These are phyloP conservation scores for Zaprionus camerounensis DNA, from an alignment of 1,140 invertebrate species.

Conservation along the genomic window DNA sequence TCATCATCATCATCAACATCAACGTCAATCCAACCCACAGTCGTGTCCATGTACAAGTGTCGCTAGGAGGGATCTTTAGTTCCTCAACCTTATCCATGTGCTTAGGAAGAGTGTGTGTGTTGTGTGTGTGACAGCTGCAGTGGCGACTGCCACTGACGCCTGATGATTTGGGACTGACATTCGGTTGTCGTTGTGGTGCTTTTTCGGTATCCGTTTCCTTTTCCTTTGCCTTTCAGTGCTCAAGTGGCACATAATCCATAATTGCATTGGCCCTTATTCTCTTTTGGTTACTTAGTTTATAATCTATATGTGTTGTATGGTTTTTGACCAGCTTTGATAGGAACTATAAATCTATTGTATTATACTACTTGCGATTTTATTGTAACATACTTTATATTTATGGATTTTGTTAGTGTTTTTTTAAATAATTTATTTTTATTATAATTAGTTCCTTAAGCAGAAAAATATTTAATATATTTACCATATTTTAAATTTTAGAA, in stretches of 20 bases:
- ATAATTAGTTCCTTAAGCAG: too few species aligned
- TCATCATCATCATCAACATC: too few species aligned
- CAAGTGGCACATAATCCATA: constrained; percentile 19
- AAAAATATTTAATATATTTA: too few species aligned
- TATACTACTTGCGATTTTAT: too few species aligned
- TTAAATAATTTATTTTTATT: too few species aligned
- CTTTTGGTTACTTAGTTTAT: background rate
- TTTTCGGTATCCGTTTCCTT: constrained; percentile 18
- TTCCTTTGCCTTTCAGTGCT: constrained; percentile 4
- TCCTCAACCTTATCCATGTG: background rate
- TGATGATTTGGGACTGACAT: constrained; percentile 58
- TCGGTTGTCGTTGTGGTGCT: constrained; percentile 29
- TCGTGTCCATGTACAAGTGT: constrained; percentile 43
- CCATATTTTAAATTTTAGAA: too few species aligned
- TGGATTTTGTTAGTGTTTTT: too few species aligned
- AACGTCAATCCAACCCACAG: constrained; percentile 40
- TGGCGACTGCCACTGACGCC: constrained; percentile 43
- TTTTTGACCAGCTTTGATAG: too few species aligned
- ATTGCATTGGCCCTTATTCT: constrained; percentile 15
- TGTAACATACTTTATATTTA: too few species aligned
- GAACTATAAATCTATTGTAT: too few species aligned
- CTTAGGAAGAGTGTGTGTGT: background rate
- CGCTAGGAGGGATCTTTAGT: too few species aligned
- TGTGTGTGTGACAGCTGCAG: constrained; percentile 26
- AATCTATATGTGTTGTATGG: background rate